Percentiles rank a stretch among this genome's conserved stretches.
These are phyloP conservation scores for Harpagoxenus sublaevis DNA, from an alignment of 2,888 invertebrate genomes.

Conservation along the genomic window DNA sequence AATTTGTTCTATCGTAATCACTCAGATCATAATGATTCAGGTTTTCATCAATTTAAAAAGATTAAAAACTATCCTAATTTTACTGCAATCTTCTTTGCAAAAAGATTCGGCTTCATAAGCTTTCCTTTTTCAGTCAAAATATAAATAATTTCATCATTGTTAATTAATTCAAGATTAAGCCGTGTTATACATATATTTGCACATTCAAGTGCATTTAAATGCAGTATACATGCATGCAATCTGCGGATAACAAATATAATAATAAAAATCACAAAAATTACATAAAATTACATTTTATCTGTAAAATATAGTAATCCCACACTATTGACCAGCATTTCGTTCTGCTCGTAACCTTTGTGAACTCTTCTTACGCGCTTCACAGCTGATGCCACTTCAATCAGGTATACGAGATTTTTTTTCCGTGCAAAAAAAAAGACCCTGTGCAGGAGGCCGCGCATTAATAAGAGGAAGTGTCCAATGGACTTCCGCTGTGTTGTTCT, in stretches of 20 bases:
- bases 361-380: background rate
- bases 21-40: background rate
- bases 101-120: background rate
- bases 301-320: background rate
- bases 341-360: background rate
- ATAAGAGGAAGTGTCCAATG: slow-evolving; percentile 75
- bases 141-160: background rate
- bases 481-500: slow-evolving; percentile 72
- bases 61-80: background rate
- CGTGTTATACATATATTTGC: background rate
- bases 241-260: background rate
- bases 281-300: background rate
- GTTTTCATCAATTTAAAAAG: background rate
- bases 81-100: background rate
- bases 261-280: background rate
- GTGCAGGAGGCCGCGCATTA: slow-evolving; percentile 53
- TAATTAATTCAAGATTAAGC: background rate
- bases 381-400: slow-evolving; percentile 31
- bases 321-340: background rate
- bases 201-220: background rate
- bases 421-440: slow-evolving; percentile 31
- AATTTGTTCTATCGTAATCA: background rate
- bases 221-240: too few relatives aligned
- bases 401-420: slow-evolving; percentile 42
- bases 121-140: background rate